Base-by-base conservation (phyloP, 2,797 vertebrate species). In the Sarcophilus harrisii region DNA sequence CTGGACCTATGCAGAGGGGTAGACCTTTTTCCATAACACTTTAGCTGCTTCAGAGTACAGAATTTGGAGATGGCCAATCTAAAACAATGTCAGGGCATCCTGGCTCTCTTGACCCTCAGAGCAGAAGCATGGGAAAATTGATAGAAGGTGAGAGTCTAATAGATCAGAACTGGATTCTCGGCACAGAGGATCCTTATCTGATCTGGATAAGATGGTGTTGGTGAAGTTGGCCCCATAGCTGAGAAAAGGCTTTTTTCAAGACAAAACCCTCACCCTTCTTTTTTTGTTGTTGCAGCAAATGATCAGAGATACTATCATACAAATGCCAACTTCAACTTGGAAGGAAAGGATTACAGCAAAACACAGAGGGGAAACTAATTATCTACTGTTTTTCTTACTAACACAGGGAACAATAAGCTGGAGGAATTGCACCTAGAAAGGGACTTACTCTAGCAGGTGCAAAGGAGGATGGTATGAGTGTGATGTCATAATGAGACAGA, bases 401-500 rank as follows among this genome's bases (percentile, higher is more conserved):
- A 90, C 49, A 21, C 92, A 5, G 5, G 24, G 94, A 59, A 27
- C 57, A 1, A 58, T n/a, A 1, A 0, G 66, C 2, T 3, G 55
- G 49, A 28, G 92, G 58, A 4, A 0, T 1, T n/a, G 4, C 32
- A 1, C 0, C 29, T 1, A 45, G 95, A 87, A 55, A 49, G 49
- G 21, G 32, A 28, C 5, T 11, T 60, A 90, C 93, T 90, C 45
- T 57, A 38, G 21, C 9, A 45, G 93, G 90, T 45, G 97, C 94
- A 95, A 96, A 96, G 96, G 97, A 98, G 92, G 97, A 96, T 97
- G 98, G 97, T 98, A 96, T 97, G 98, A 98, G 89, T 95, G 96
- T 98, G 97, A 97, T 97, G 97, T 96, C 97, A 73, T 98, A 97
- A 97, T 98, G 96, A 98, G 98, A 98, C 97, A 97, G 90, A 96